Base-by-base conservation (phyloP, 2,797 vertebrate genomes). In the Enteromius radiatus region DNA sequence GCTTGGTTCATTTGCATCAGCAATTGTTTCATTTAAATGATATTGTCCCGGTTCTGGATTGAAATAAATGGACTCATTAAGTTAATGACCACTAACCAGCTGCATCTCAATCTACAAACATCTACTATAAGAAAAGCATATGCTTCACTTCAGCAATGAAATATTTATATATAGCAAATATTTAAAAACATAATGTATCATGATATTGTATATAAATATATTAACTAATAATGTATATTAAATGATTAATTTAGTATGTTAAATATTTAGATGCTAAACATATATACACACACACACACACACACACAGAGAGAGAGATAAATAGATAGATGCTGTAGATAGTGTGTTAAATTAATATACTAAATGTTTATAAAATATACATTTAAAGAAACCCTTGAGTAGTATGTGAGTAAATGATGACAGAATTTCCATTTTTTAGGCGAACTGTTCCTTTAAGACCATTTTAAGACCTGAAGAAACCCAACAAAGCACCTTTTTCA, bases 1-100 rank as follows among this genome's bases (percentile, higher is more conserved):
- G n/a, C 21, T 36, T 10, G 14, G 45, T 38, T 78, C 23, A 70
- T 70, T 80, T 70, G 52, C 23, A 70, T 70, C 26, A 70, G 78
- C 59, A 70, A 70, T 70, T 80, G 31, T 36, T 64, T 65, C 19
- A 17, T 17, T 8, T 56, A 26, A 73, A 52, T 52, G 11, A 33
- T 52, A 75, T 75, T 56, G 65, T 65, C 19, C 47, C 28, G 3
- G 47, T 41, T 68, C 33, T 68, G 23, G 47, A 47, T 15, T 64
- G 26, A 77, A 68, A 54, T 52, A 26, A 79, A 56, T 49, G n/a
- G 31, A 41, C 52, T 54, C 17, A 36, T 41, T 68, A 4, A 38
- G 33, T 49, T 75, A n/a, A 19, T 38, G 47, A 52, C 5, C 63
- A 28, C 31, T 21, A 28, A 69, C 5, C 45, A 45, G 61, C 45